These are phyloP conservation scores for Polydrusus pterygomalis DNA, from an alignment of 2,888 invertebrate genomes.

Conservation along the genomic window DNA sequence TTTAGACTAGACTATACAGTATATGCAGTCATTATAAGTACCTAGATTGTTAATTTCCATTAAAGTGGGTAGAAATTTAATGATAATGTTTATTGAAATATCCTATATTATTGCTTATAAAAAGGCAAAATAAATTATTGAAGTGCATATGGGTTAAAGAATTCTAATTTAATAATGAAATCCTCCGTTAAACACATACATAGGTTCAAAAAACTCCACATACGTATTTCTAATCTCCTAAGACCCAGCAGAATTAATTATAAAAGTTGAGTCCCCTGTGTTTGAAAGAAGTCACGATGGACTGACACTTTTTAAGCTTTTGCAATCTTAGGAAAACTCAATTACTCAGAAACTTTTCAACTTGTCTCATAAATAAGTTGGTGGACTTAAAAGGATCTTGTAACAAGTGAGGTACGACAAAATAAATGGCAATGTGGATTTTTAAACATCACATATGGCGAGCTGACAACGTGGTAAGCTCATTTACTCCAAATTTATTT, in stretches of 20 bases:
- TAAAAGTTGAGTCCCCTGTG: conserved; percentile 7
- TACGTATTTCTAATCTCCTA: not conserved
- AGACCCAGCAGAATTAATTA: not conserved
- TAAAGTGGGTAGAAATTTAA: too few relatives aligned
- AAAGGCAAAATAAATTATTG: too few relatives aligned
- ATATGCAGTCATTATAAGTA: too few relatives aligned
- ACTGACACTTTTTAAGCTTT: conserved; percentile 1
- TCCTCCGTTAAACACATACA: not conserved
- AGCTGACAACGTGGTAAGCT: too few relatives aligned
- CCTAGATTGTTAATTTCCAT: too few relatives aligned
- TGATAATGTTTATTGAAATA: too few relatives aligned
- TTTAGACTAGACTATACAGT: too few relatives aligned
- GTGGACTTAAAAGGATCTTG: not conserved
- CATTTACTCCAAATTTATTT: too few relatives aligned
- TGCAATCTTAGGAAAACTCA: not conserved
- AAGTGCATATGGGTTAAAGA: too few relatives aligned
- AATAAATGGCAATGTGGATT: not conserved
- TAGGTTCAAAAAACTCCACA: not conserved
- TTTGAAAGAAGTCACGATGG: not conserved
- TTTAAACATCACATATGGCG: too few relatives aligned
- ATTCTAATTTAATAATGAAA: too few relatives aligned
- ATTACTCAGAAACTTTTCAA: conserved; percentile 2
- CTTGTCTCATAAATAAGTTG: conserved; percentile 1
- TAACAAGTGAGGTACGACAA: not conserved
- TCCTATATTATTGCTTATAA: too few relatives aligned